Evolutionary conservation across 2,888 invertebrate genomes (phyloP).

Genomic region (Idaea aversata): DNA sequence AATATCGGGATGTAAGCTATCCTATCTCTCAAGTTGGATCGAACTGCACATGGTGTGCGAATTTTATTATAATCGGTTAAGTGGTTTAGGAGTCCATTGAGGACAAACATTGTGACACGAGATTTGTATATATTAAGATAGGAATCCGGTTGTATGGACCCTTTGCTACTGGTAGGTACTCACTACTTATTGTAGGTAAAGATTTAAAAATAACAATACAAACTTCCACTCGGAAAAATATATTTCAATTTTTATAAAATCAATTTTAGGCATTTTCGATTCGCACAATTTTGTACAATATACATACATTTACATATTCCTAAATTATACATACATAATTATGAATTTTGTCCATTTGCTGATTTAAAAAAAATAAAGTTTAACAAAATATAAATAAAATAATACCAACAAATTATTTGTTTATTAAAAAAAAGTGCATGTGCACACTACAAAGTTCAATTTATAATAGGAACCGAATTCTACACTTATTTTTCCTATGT

Average conservation of each 20-base stretch:
- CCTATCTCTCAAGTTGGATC: no score
- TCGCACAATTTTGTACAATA: slow-evolving; percentile 77
- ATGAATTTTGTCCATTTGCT: slow-evolving; percentile 17
- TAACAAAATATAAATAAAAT: neutral
- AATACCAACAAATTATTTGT: neutral
- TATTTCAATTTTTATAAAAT: slow-evolving; percentile 79
- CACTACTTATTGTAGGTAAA: neutral
- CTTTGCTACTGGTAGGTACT: neutral
- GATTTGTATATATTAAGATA: no score
- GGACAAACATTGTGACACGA: no score
- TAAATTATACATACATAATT: slow-evolving; percentile 16
- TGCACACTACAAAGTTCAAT: neutral
- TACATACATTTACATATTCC: slow-evolving; percentile 39
- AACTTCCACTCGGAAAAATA: slow-evolving; percentile 76
- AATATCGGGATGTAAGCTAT: no score
- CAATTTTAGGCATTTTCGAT: slow-evolving; percentile 76
- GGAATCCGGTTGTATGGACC: no score
- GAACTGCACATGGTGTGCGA: no score
- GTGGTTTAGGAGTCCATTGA: no score
- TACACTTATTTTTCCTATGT: neutral
- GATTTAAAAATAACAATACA: slow-evolving; percentile 46
- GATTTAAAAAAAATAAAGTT: neutral
- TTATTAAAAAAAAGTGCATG: neutral
- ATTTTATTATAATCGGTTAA: no score
- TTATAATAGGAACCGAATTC: neutral